These are phyloP conservation scores for Python bivittatus DNA, from an alignment of 2,113 vertebrate genomes.

Conservation along the genomic window DNA sequence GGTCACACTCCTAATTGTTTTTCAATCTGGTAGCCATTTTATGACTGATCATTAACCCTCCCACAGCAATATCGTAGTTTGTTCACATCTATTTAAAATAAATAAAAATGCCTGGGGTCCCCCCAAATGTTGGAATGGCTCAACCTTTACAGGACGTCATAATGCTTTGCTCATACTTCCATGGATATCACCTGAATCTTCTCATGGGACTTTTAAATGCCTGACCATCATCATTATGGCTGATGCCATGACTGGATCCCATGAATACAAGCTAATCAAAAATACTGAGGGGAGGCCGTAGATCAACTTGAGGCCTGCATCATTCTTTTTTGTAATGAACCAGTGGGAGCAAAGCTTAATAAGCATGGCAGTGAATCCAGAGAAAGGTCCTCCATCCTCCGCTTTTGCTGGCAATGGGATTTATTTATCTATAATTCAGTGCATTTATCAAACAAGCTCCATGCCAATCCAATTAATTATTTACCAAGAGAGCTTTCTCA, in stretches of 20 bases:
- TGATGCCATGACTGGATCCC: not conserved
- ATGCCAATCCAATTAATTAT: constrained; percentile 30
- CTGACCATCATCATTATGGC: not conserved
- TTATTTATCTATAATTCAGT: constrained; percentile 26
- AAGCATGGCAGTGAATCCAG: not conserved
- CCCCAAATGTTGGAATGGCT: not conserved
- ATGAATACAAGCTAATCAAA: not conserved
- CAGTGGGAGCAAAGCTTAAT: not conserved
- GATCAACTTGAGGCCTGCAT: not conserved
- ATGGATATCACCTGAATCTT: not conserved
- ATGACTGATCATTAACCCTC: not conserved
- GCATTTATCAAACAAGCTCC: not conserved
- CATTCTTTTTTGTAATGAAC: not conserved
- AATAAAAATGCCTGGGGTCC: not conserved
- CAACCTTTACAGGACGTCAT: no score
- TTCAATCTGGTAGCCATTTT: not conserved
- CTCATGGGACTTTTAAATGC: no score
- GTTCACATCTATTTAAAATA: not conserved
- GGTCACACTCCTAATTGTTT: not conserved
- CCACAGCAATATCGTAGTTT: not conserved
- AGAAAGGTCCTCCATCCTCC: not conserved
- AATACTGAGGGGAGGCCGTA: not conserved
- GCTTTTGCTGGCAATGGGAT: not conserved
- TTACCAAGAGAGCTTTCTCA: constrained; percentile 10
- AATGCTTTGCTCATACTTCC: not conserved